These are phyloP conservation scores for Drosophila kuntzei DNA, from an alignment of 2,888 invertebrate genomes.

Conservation along the genomic window DNA sequence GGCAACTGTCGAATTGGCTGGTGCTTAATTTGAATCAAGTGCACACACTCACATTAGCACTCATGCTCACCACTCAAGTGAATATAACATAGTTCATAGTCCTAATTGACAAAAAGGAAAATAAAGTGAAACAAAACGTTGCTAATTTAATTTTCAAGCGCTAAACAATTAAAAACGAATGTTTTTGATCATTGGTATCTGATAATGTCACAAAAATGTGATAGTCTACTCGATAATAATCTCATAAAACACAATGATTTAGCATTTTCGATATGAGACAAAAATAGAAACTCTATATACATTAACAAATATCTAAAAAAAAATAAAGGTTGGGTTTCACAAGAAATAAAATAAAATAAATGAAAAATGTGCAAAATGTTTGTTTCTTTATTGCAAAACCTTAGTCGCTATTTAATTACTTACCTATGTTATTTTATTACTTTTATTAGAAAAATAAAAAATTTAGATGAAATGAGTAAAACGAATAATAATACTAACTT, in stretches of 20 bases:
- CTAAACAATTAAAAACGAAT: slow-evolving; percentile 52
- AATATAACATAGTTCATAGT: slow-evolving; percentile 18
- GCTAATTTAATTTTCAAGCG: slow-evolving; percentile 66
- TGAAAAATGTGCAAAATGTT: slow-evolving; percentile 5
- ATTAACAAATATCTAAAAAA: neutral
- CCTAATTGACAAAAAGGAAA: slow-evolving; percentile 48
- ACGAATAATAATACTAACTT: neutral
- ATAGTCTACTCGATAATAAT: slow-evolving; percentile 45
- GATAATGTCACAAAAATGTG: slow-evolving; percentile 44
- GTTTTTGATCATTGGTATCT: slow-evolving; percentile 23
- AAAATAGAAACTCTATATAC: slow-evolving; percentile 6
- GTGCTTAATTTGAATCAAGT: slow-evolving; percentile 45
- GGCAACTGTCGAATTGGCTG: slow-evolving; percentile 51
- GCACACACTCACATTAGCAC: slow-evolving; percentile 17
- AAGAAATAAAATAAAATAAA: slow-evolving; percentile 3
- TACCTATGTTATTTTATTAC: neutral
- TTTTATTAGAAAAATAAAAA: neutral
- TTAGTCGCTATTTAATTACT: neutral
- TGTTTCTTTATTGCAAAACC: neutral
- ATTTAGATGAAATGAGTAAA: neutral
- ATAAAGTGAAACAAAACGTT: slow-evolving; percentile 59
- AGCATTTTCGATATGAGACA: slow-evolving; percentile 24
- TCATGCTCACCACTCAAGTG: slow-evolving; percentile 12
- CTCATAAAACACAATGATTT: slow-evolving; percentile 27
- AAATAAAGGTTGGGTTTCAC: neutral